Conservation (phyloP, 2,113 vertebrate species). For the Ictidomys tridecemlineatus region DNA sequence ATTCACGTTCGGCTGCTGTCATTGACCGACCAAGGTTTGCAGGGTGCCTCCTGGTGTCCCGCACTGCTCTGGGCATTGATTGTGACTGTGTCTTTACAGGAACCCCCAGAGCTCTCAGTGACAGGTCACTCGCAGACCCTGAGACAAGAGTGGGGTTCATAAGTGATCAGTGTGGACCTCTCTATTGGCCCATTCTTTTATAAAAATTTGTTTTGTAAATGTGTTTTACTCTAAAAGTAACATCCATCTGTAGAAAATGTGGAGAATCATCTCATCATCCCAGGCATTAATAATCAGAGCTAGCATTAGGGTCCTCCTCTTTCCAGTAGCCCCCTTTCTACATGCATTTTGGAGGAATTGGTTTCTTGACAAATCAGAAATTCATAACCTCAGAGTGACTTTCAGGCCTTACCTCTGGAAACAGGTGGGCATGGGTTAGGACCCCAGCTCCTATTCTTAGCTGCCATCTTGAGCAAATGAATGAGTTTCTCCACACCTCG, state of each 20-base stretch:
- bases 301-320: background rate
- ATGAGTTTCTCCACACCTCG: background rate
- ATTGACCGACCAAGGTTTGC: background rate
- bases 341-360: background rate
- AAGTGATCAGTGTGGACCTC: background rate
- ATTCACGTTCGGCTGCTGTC: background rate
- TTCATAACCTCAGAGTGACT: background rate
- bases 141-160: background rate
- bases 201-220: background rate
- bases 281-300: background rate
- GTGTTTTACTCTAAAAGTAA: background rate
- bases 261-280: background rate
- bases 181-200: background rate
- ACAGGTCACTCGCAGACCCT: background rate
- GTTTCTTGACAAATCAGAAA: background rate
- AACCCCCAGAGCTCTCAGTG: rapidly evolving
- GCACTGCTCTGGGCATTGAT: background rate
- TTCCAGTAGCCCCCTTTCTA: background rate
- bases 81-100: background rate
- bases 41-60: background rate
- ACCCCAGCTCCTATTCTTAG: background rate
- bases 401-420: background rate
- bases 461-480: background rate
- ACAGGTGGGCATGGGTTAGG: background rate
- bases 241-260: background rate